phyloP scores from a whole-genome alignment of 2,797 vertebrate species.

The Brotula barbata region DNA sequence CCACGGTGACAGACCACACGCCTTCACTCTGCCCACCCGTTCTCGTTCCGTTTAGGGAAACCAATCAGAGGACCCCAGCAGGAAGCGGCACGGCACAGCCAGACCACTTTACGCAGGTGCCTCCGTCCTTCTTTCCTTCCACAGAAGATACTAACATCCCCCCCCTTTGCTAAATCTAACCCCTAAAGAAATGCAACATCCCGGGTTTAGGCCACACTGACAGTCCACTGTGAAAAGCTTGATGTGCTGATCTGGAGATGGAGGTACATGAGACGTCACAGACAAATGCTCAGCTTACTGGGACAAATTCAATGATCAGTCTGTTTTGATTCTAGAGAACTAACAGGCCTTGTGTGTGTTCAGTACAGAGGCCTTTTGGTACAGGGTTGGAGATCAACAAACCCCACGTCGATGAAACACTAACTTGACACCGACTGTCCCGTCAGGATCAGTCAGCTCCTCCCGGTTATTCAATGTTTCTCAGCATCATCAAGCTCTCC shows the following conservation, averaged over 20 bases:
- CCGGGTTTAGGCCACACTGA: constrained; percentile 72
- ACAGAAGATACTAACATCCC: constrained; percentile 39
- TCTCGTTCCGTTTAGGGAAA: constrained; percentile 46
- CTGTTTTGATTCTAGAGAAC: too few species aligned
- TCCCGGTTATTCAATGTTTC: too few species aligned
- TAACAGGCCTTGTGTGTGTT: too few species aligned
- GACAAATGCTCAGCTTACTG: too few species aligned
- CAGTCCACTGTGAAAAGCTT: constrained; percentile 49
- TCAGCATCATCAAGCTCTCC: constrained; percentile 62
- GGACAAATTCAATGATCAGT: too few species aligned
- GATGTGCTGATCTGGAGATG: constrained; percentile 48
- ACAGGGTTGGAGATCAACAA: too few species aligned
- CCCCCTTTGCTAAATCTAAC: constrained; percentile 56
- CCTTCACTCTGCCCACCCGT: constrained; percentile 37
- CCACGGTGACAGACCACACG: constrained; percentile 59
- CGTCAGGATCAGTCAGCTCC: too few species aligned
- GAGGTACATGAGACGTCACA: constrained; percentile 25
- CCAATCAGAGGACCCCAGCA: constrained; percentile 41
- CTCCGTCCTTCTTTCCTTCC: constrained; percentile 56
- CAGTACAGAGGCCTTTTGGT: too few species aligned
- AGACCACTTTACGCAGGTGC: constrained; percentile 43
- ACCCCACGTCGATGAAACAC: too few species aligned
- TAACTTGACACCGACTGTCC: too few species aligned
- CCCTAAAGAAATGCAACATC: constrained; percentile 76
- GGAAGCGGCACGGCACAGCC: constrained; percentile 74